Evolutionary conservation across 1,140 invertebrate genomes (phyloP).

Genomic region (Drosophila punjabiensis): DNA sequence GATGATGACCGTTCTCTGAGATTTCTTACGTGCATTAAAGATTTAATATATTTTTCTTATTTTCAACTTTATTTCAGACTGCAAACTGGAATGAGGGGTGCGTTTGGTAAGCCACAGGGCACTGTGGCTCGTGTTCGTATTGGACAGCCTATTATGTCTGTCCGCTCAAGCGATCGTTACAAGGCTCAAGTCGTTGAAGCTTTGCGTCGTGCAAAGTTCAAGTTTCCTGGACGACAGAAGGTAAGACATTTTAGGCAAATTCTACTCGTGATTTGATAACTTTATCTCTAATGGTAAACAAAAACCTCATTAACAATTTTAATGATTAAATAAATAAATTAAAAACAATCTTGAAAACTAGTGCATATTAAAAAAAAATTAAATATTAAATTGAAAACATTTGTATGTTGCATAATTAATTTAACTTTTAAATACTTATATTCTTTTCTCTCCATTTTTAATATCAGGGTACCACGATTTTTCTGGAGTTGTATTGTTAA

Average conservation of each 20-base stretch:
- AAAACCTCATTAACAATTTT: too few species aligned
- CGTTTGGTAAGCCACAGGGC: slow-evolving; percentile 99
- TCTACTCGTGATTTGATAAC: neutral
- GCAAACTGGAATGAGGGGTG: slow-evolving; percentile 99
- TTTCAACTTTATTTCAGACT: slow-evolving; percentile 89
- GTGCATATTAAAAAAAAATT: too few species aligned
- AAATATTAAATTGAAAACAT: too few species aligned
- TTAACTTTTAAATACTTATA: too few species aligned
- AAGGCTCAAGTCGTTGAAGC: slow-evolving; percentile 98
- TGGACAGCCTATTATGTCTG: slow-evolving; percentile 99
- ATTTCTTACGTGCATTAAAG: neutral
- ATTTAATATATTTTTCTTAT: neutral
- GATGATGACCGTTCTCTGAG: neutral
- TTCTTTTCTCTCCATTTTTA: too few species aligned
- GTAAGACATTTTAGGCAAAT: slow-evolving; percentile 84
- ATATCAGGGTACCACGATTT: too few species aligned
- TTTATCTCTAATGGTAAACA: too few species aligned
- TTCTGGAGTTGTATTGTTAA: too few species aligned
- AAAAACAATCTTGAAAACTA: too few species aligned
- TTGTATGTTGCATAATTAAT: too few species aligned
- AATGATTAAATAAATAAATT: too few species aligned
- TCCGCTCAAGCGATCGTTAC: slow-evolving; percentile 97
- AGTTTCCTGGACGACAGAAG: slow-evolving; percentile 99
- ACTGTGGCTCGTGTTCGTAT: slow-evolving; percentile 99
- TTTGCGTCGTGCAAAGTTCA: slow-evolving; percentile 99